Evolutionary conservation across 2,113 vertebrate species (phyloP).

Genomic region (Ifrita kowaldi): DNA sequence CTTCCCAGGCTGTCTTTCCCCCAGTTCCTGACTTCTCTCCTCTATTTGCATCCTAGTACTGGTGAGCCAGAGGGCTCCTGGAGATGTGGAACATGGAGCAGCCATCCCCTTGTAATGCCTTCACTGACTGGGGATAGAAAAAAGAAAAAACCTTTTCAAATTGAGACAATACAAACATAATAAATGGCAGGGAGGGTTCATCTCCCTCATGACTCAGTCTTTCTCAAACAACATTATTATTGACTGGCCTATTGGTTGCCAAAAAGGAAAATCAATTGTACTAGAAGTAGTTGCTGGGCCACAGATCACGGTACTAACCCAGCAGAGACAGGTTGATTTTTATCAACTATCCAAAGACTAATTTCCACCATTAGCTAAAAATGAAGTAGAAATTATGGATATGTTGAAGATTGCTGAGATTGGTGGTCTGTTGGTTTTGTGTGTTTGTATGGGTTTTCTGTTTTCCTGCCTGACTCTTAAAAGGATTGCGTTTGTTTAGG

Average conservation of each 20-base stretch:
- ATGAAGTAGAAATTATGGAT: conserved; percentile 63
- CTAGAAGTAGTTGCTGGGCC: conserved; percentile 71
- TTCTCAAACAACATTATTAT: conserved; percentile 84
- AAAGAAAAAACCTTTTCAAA: conserved; percentile 66
- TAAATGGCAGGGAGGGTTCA: conserved; percentile 76
- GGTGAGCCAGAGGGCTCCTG: not conserved
- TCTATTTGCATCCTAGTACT: not conserved
- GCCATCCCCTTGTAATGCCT: conserved; percentile 27
- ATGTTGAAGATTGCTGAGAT: conserved; percentile 34
- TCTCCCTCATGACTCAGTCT: conserved; percentile 76
- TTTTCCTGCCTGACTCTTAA: not conserved
- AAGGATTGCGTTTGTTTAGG: not conserved
- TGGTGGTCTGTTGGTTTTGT: not conserved
- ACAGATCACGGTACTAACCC: conserved; percentile 69
- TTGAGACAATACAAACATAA: conserved; percentile 79
- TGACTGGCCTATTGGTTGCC: conserved; percentile 81
- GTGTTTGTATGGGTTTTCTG: conserved; percentile 9
- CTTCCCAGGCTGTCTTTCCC: not conserved
- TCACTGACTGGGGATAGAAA: not conserved
- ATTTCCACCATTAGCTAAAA: conserved; percentile 74
- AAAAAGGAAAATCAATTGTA: conserved; percentile 82
- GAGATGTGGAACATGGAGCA: not conserved
- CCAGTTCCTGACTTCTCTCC: not conserved
- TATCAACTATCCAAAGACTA: conserved; percentile 73
- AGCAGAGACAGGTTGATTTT: conserved; percentile 71